phyloP scores from a whole-genome alignment of 2,888 invertebrate genomes.

The Holacanthella duospinosa region DNA sequence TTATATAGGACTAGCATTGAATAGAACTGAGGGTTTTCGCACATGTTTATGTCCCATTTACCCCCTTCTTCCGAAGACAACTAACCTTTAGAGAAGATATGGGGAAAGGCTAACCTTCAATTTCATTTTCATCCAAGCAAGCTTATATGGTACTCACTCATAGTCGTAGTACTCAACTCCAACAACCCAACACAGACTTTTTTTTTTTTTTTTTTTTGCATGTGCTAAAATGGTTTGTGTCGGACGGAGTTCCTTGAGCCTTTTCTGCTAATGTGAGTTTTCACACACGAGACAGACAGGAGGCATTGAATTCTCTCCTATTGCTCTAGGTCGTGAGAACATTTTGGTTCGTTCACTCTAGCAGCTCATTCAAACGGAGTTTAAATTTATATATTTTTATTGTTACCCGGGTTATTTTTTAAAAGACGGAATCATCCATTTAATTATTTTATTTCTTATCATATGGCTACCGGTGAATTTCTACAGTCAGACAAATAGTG shows the following conservation, averaged over 20 bases:
- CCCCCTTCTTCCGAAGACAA: not conserved
- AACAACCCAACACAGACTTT: not conserved
- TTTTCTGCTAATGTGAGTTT: not conserved
- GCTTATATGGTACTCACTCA: too few relatives aligned
- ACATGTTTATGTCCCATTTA: not conserved
- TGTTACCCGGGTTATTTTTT: too few relatives aligned
- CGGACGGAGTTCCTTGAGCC: not conserved
- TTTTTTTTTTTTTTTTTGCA: not conserved
- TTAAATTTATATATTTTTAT: too few relatives aligned
- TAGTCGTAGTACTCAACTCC: too few relatives aligned
- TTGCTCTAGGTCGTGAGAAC: slow-evolving; percentile 11
- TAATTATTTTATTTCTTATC: too few relatives aligned
- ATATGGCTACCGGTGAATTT: too few relatives aligned
- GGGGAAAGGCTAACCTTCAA: slow-evolving; percentile 2
- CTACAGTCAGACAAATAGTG: too few relatives aligned
- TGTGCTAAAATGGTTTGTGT: too few relatives aligned
- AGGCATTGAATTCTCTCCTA: not conserved
- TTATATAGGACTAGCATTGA: too few relatives aligned
- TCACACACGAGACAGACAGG: not conserved
- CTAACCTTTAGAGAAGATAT: not conserved
- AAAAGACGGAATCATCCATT: too few relatives aligned
- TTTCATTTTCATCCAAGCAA: not conserved
- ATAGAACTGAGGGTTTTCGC: not conserved
- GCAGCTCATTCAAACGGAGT: too few relatives aligned
- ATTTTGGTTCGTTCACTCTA: not conserved